Conservation (phyloP, 2,888 invertebrate species). For the Chironomus tentans region DNA sequence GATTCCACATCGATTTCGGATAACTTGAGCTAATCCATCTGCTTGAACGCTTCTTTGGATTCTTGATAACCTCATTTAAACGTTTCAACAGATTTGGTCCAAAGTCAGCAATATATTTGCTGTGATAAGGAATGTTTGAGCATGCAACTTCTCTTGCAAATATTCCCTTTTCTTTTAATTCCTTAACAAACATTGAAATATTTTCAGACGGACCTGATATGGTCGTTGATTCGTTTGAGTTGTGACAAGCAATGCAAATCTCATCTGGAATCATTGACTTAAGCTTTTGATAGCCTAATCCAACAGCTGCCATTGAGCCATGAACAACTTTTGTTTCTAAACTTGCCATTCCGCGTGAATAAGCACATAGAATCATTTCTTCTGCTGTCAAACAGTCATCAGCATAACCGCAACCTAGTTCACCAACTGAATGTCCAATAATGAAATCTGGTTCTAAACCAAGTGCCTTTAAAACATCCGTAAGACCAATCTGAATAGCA, state of each 20-base stretch:
- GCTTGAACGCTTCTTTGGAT: slow-evolving; percentile 55
- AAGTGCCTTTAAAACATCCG: slow-evolving; percentile 51
- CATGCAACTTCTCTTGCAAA: slow-evolving; percentile 78
- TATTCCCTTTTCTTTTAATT: slow-evolving; percentile 58
- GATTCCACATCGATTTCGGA: slow-evolving; percentile 57
- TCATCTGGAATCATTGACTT: slow-evolving; percentile 56
- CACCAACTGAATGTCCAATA: slow-evolving; percentile 88
- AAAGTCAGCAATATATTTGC: slow-evolving; percentile 63
- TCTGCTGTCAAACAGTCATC: slow-evolving; percentile 84
- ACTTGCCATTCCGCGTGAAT: slow-evolving; percentile 70
- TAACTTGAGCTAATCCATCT: slow-evolving; percentile 84
- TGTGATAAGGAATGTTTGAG: slow-evolving; percentile 84
- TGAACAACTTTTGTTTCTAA: slow-evolving; percentile 57
- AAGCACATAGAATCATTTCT: slow-evolving; percentile 76
- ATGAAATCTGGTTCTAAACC: slow-evolving; percentile 63
- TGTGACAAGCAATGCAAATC: slow-evolving; percentile 81
- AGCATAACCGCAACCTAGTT: slow-evolving; percentile 90
- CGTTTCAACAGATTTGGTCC: slow-evolving; percentile 58
- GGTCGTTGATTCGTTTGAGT: slow-evolving; percentile 74
- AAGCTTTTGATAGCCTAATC: slow-evolving; percentile 51
- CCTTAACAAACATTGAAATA: slow-evolving; percentile 55
- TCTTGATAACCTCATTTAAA: slow-evolving; percentile 53
- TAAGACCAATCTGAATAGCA: slow-evolving; percentile 53
- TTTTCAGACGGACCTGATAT: slow-evolving; percentile 74
- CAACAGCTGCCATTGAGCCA: slow-evolving; percentile 86